A percentile compares a stretch with the other conserved stretches of the same genome.
Conservation (phyloP, 2,797 vertebrate species). For the Enteromius unitaeniatus region DNA sequence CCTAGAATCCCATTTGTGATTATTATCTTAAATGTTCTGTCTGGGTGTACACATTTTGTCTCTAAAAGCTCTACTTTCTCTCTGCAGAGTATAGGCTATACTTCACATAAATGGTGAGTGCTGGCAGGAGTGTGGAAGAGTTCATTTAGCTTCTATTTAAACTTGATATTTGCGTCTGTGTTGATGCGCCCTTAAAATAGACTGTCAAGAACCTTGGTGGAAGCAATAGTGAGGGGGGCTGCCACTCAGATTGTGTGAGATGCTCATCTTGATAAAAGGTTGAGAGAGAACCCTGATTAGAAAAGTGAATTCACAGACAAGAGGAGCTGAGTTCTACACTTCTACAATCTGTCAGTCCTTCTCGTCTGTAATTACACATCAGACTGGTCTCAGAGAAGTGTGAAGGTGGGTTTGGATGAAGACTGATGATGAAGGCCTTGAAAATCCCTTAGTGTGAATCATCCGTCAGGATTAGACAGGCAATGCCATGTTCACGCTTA, state of each 20-base stretch:
- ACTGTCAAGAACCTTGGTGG: neutral
- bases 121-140: neutral
- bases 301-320: constrained; percentile 17
- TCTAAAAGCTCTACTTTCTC: too few species aligned
- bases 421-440: constrained; percentile 43
- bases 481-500: constrained; percentile 32
- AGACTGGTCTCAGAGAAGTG: constrained; percentile 15
- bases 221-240: constrained; percentile 5
- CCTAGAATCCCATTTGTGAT: neutral
- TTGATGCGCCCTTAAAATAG: neutral
- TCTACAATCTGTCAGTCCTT: neutral
- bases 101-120: neutral
- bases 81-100: neutral
- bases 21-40: neutral
- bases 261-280: constrained; percentile 35
- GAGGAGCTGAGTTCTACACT: constrained; percentile 14
- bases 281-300: constrained; percentile 30
- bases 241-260: constrained; percentile 5
- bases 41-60: neutral
- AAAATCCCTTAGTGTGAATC: constrained; percentile 39
- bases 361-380: constrained; percentile 47
- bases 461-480: constrained; percentile 54
- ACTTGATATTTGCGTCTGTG: neutral
- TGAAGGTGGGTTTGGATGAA: constrained; percentile 37
- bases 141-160: neutral